Conservation (phyloP, 2,797 vertebrate genomes). For the Smutsia temminckii region DNA sequence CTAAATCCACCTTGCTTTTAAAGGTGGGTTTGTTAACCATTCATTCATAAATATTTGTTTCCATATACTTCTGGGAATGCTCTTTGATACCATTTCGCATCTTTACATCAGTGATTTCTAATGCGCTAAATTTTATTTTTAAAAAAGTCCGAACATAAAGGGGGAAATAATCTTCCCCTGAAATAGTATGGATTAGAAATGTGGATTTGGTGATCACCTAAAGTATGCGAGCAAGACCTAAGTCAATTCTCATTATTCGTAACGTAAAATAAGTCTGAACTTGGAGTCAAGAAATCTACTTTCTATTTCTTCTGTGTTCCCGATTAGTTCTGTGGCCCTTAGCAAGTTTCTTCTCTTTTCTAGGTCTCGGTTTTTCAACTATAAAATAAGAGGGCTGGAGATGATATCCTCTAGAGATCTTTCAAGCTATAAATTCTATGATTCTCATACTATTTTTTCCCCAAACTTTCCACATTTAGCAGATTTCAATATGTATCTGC, state of each 20-base stretch:
- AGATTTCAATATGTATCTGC: constrained; percentile 64
- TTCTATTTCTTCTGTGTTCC: constrained; percentile 19
- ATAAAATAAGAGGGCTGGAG: constrained; percentile 56
- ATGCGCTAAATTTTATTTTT: constrained; percentile 51
- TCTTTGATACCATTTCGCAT: constrained; percentile 27
- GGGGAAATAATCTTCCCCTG: not conserved
- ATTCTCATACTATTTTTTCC: constrained; percentile 41
- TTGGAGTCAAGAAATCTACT: not conserved
- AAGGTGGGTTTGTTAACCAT: constrained; percentile 6
- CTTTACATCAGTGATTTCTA: constrained; percentile 44
- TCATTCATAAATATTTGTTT: constrained; percentile 37
- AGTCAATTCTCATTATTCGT: constrained; percentile 40
- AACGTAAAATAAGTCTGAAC: constrained; percentile 42
- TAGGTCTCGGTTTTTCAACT: constrained; percentile 67
- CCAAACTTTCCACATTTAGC: constrained; percentile 41
- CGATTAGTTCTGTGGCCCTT: constrained; percentile 21
- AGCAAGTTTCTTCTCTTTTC: constrained; percentile 36
- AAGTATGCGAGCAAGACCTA: constrained; percentile 19
- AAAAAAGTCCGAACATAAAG: constrained; percentile 23
- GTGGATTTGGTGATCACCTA: constrained; percentile 31
- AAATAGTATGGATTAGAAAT: constrained; percentile 38
- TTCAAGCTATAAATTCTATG: constrained; percentile 30
- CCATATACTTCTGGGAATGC: not conserved
- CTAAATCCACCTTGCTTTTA: constrained; percentile 22
- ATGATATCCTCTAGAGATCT: constrained; percentile 44